Base-by-base conservation (phyloP, 1,140 invertebrate species). In the Ceratosolen solmsi region DNA sequence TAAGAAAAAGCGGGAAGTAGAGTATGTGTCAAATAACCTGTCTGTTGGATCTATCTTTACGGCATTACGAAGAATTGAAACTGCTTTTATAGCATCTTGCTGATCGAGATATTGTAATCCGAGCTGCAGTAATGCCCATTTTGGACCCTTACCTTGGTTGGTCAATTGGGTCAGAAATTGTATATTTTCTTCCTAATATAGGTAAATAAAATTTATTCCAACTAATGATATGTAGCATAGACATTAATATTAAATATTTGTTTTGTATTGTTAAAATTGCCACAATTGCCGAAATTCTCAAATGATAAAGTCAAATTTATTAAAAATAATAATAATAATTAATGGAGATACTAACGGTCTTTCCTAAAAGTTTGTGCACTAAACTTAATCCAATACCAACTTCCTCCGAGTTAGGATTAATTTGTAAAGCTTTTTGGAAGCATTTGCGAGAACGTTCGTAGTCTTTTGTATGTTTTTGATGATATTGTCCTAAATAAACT, bases 91-190 rank as follows among this genome's bases (percentile, higher is more conserved):
- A 85, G 93, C 94, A 84, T 96, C 93, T 73, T 94, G 94, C 82
- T 94, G 92, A 84, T 95, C 94, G 72, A 96, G 92, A 89, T 96
- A 94, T 88, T 96, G 94, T 58, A 96, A 88, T 3, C 95, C 97
- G 46, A 98, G 91, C 86, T 96, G 94, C 38, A 98, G 92, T 93
- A 95, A 96, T 15, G 96, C 94, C 95, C 97, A 97, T 83, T 94
- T 94, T 63, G 94, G 94, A 84, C 93, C 92, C 22, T 86, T 89
- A 79, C 88, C 90, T 56, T 92, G 89, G 30, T 89, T 83, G 72
- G 92, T 92, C 36, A 96, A 93, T 82, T 90, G 92, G 72, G 91
- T 86, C n/a, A 98, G 89, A 41, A 97, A 89, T 25, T 93, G 90
- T 84, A 95, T 93, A 91, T 96, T 95, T 30, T 93, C 91, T 78